Percentiles rank a stretch among this genome's conserved stretches.
Evolutionary conservation across 2,888 invertebrate genomes (phyloP).

Genomic region (Teleogryllus oceanicus): DNA sequence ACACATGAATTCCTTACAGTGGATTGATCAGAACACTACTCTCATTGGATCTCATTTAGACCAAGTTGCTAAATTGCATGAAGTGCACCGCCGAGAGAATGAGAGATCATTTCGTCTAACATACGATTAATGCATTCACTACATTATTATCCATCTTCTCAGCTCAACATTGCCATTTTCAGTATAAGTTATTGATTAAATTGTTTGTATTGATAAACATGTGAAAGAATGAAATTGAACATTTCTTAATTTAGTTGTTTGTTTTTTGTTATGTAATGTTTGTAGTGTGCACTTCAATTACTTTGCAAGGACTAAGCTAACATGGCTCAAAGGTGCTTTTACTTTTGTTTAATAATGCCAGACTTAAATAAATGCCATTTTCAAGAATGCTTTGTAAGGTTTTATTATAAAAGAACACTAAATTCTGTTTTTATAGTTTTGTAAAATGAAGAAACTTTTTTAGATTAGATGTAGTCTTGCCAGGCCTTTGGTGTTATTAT

Average conservation of each 20-base stretch:
- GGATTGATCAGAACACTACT: slow-evolving; percentile 84
- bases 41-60: slow-evolving; percentile 75
- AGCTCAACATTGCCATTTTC: not conserved
- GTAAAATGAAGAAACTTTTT: no score
- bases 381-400: not conserved
- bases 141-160: not conserved
- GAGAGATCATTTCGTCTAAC: slow-evolving; percentile 65
- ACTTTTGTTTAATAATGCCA: no score
- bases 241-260: no score
- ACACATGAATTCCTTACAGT: slow-evolving; percentile 93
- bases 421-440: no score
- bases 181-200: no score
- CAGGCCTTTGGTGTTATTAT: not conserved
- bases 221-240: no score
- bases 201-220: no score
- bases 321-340: not conserved
- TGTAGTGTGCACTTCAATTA: not conserved
- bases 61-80: slow-evolving; percentile 75
- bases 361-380: no score
- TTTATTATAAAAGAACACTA: not conserved
- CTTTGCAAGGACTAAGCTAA: not conserved
- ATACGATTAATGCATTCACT: slow-evolving; percentile 49
- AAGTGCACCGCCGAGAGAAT: slow-evolving; percentile 70
- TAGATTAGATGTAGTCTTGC: no score
- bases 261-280: not conserved